A percentile compares a stretch with the other conserved stretches of the same genome.
Evolutionary conservation across 2,113 vertebrate species (phyloP).

Genomic region (Taxidea taxus): DNA sequence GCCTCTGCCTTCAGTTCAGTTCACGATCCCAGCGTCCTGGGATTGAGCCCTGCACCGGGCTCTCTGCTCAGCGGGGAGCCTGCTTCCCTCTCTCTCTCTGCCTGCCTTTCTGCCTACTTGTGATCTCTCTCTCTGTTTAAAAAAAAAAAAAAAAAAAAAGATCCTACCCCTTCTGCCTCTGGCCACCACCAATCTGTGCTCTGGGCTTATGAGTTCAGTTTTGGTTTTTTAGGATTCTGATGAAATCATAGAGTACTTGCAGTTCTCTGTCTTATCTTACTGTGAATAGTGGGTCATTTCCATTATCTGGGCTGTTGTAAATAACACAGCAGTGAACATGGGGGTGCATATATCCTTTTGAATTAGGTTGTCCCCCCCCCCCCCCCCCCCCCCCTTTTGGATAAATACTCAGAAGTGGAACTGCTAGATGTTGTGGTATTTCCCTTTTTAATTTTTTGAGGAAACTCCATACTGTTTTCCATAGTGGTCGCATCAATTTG

Average conservation of each 20-base stretch:
- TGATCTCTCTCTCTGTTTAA: too few species aligned
- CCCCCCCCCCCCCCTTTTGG: not conserved
- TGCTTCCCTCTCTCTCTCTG: too few species aligned
- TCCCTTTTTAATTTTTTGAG: not conserved
- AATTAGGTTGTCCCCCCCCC: not conserved
- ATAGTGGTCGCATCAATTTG: not conserved
- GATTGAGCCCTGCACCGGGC: too few species aligned
- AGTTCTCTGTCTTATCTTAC: not conserved
- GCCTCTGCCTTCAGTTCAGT: too few species aligned
- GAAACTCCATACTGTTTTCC: not conserved
- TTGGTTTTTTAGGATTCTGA: not conserved
- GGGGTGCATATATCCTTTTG: not conserved
- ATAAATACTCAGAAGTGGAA: not conserved
- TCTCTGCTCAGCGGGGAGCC: too few species aligned
- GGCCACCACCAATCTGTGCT: not conserved
- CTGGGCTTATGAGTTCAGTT: not conserved
- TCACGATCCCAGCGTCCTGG: too few species aligned
- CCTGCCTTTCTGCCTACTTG: too few species aligned
- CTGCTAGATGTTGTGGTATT: not conserved
- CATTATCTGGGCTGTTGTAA: not conserved
- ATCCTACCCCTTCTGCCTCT: too few species aligned
- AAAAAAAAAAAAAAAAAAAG: too few species aligned
- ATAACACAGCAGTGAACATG: not conserved
- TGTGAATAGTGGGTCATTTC: not conserved
- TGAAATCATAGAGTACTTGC: not conserved